A percentile compares a stretch with the other conserved stretches of the same genome.
These are phyloP conservation scores for Caenorhabditis briggsae DNA, from an alignment of 1,140 invertebrate species.

Conservation along the genomic window DNA sequence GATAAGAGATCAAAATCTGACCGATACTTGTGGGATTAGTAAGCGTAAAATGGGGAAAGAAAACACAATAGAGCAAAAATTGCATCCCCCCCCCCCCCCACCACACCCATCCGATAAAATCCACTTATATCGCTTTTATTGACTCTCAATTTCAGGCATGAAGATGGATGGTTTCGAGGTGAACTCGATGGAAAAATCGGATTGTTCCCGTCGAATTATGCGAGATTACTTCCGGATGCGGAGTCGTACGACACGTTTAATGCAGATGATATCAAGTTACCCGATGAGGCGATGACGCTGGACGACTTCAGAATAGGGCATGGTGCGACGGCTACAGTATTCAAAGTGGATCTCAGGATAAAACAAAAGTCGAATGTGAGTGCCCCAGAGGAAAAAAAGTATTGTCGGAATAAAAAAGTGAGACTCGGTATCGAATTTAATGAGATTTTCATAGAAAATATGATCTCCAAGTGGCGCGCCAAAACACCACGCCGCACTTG, in stretches of 20 bases:
- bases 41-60: neutral
- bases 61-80: neutral
- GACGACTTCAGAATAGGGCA: neutral
- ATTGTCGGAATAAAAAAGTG: no score
- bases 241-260: neutral
- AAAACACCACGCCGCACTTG: no score
- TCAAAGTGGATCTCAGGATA: constrained; percentile 14
- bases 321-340: constrained; percentile 31
- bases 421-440: no score
- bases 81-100: neutral
- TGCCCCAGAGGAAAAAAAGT: neutral
- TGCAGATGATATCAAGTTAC: neutral
- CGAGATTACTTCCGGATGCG: neutral
- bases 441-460: no score
- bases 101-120: constrained; percentile 28
- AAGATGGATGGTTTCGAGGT: constrained; percentile 36
- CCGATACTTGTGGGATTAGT: neutral
- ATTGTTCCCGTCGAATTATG: constrained; percentile 27
- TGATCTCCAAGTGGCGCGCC: no score
- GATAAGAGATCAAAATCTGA: constrained; percentile 34
- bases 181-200: constrained; percentile 15
- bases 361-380: neutral
- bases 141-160: constrained; percentile 1
- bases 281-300: neutral
- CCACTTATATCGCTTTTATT: neutral